phyloP scores from a whole-genome alignment of 1,140 invertebrate species.

The Drosophila micromelanica region DNA sequence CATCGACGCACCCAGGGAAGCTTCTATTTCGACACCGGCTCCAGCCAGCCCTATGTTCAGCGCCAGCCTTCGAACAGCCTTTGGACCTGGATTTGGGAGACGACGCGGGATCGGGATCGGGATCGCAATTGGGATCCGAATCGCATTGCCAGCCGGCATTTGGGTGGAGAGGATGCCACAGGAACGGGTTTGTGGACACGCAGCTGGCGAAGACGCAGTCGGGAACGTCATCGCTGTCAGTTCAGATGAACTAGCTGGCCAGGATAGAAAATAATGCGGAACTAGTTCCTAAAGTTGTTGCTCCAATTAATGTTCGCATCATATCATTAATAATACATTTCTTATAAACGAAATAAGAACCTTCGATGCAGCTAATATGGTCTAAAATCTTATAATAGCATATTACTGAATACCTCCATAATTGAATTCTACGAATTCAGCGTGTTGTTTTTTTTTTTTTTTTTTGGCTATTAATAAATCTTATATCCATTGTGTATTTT shows the following conservation, averaged over 20 bases:
- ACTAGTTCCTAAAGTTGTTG: slow-evolving; percentile 24
- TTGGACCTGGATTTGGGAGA: slow-evolving; percentile 13
- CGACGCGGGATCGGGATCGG: background rate
- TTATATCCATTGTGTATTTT: no score
- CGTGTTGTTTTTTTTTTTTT: no score
- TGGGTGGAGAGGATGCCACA: background rate
- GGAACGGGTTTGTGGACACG: slow-evolving; percentile 6
- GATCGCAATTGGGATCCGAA: background rate
- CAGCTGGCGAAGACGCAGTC: slow-evolving; percentile 12
- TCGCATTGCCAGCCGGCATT: background rate
- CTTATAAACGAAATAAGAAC: no score
- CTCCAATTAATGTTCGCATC: no score
- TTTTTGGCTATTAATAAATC: no score
- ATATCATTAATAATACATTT: no score
- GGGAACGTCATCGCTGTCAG: slow-evolving; percentile 2
- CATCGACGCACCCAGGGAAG: slow-evolving; percentile 53
- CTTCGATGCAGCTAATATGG: background rate
- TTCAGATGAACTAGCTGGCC: background rate
- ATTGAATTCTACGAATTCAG: no score
- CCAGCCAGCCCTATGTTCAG: slow-evolving; percentile 68
- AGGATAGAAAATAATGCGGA: background rate
- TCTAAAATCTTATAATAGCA: no score
- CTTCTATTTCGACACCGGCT: slow-evolving; percentile 69
- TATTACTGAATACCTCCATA: no score
- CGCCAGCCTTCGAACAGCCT: slow-evolving; percentile 31